Percentiles rank a stretch among this genome's conserved stretches.
Evolutionary conservation across 1,140 invertebrate species (phyloP).

Genomic region (Trypoxylus dichotomus): DNA sequence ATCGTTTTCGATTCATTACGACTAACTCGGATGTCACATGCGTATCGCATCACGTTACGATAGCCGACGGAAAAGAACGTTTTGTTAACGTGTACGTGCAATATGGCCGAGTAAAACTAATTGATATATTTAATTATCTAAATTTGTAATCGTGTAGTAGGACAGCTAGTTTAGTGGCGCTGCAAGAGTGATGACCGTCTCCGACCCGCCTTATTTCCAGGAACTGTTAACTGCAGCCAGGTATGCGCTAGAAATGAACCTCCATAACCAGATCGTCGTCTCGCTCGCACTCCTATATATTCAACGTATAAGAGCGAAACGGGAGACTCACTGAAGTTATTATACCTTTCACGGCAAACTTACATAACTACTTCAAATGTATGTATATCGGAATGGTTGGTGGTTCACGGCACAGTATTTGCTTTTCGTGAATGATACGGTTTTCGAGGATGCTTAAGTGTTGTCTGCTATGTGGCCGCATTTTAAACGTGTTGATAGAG

Average conservation of each 20-base stretch:
- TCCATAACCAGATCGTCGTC: constrained; percentile 26
- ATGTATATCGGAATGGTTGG: not conserved
- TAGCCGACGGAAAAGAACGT: not conserved
- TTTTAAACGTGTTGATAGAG: not conserved
- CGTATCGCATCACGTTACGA: not conserved
- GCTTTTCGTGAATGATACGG: constrained; percentile 21
- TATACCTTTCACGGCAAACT: constrained; percentile 29
- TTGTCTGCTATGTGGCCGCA: not conserved
- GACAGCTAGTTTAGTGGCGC: constrained; percentile 29
- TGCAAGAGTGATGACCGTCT: constrained; percentile 35
- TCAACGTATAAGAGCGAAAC: not conserved
- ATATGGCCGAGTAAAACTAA: constrained; percentile 19
- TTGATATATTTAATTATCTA: constrained; percentile 30
- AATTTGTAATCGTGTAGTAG: constrained; percentile 34
- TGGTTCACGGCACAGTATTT: constrained; percentile 12
- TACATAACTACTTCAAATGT: constrained; percentile 29
- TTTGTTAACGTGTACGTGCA: not conserved
- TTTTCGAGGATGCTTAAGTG: not conserved
- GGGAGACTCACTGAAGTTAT: constrained; percentile 10
- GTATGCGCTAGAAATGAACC: constrained; percentile 31
- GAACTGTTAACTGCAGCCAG: constrained; percentile 34
- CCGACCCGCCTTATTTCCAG: constrained; percentile 35
- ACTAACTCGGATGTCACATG: not conserved
- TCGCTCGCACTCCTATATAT: constrained; percentile 6
- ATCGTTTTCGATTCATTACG: not conserved